Base-by-base conservation (phyloP, 2,797 vertebrate species). In the Brotula barbata region DNA sequence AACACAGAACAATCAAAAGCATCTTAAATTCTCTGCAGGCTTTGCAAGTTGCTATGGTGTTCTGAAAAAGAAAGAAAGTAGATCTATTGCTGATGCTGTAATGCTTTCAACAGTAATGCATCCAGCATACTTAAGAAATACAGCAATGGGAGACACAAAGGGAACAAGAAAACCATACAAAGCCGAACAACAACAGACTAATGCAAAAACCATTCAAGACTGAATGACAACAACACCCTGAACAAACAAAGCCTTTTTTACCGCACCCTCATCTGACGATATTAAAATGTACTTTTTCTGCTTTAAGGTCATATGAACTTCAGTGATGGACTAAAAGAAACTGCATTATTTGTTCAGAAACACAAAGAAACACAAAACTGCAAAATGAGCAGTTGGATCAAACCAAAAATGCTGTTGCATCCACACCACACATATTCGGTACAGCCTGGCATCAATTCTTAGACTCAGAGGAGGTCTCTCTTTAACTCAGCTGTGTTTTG, bases 81-180 rank as follows among this genome's bases (percentile, higher is more conserved):
- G 85, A 88, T 88, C 70, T 83, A 83, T 86, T 53, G 50, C 74
- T 75, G 75, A 83, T 85, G 88, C 73, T 72, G 80, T 89, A 86
- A 89, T 89, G 81, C 46, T 75, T 85, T 85, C 68, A 77, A 62
- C 79, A 86, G 82, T 83, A 84, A 84, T 65, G 51, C 52, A 76
- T 74, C 60, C 64, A 81, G 77, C 74, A 86, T 74, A 80, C 71
- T 58, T 77, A 80, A 80, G 59, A 82, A 81, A 85, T 65, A 62
- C 44, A 80, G 77, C 54, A 77, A 88, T 49, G 53, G 64, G 77
- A 85, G 64, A 83, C 31, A 33, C 31, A 33, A 39, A n/a, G 13
- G 64, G 22, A 64, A 63, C 65, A 60, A 73, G 45, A n/a, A n/a
- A n/a, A n/a, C n/a, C n/a, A n/a, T n/a, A 68, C 49, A 76, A 78